Base-by-base conservation (phyloP, 2,113 vertebrate species). In the Entelurus aequoreus region DNA sequence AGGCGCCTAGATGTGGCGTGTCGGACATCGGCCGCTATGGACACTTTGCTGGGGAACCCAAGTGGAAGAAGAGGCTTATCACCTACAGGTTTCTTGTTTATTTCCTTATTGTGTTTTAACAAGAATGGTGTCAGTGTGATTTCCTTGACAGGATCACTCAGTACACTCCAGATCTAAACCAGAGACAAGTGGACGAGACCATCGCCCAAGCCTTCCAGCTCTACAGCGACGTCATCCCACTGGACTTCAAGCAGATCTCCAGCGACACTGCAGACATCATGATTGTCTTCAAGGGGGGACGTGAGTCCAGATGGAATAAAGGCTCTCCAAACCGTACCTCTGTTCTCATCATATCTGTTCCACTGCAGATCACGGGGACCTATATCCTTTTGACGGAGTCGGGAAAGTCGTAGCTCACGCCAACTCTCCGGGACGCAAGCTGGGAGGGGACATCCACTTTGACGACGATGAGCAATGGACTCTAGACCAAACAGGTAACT, bases 391-490 rank as follows among this genome's bases (percentile, higher is more conserved):
- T 60, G 91, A 92, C 53, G 91, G 90, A 0, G 47, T 12, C 0
- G 63, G 60, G 4, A 77, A 83, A n/a, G 76, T 82, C 46, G 76
- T 92, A 71, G 89, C 91, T 66, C 91, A 92, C 52, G 89, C 90
- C 19, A 88, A 77, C 75, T 78, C 85, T 36, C 87, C 88, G 48
- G 88, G 85, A 21, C 11, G 0, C 1, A 48, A 37, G 6, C 37
- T 76, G 21, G 88, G 89, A 48, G 90, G 90, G 13, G 88, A 91
- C 62, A 84, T 88, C 37, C 90, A 92, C 64, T 92, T 92, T 71
- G 90, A 92, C 66, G 87, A 89, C 5, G 91, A 90, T 79, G 90
- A 92, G 75, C 59, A 21, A 0, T 92, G 91, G 90, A 87, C 88
- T 47, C 54, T 86, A 8, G 69, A 10, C 36, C 66, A 60, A 37